Conservation (phyloP, 1,140 invertebrate species). For the Acromyrmex charruanus region DNA sequence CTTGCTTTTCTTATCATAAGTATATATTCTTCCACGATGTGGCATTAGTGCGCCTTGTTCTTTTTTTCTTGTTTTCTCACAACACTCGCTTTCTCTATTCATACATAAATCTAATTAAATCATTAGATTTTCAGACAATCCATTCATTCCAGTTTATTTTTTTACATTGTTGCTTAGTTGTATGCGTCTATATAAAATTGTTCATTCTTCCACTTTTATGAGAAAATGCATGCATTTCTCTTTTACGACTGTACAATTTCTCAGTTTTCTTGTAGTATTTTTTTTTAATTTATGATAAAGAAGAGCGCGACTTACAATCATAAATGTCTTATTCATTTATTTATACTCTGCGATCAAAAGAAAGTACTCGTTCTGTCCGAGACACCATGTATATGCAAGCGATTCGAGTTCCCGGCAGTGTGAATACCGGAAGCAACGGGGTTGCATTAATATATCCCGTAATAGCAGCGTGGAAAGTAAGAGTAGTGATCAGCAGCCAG, state of each 20-base stretch:
- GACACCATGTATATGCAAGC: slow-evolving; percentile 7
- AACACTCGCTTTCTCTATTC: slow-evolving; percentile 9
- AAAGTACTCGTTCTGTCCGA: not conserved
- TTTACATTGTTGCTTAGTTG: not conserved
- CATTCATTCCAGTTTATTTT: not conserved
- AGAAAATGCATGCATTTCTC: slow-evolving; percentile 1
- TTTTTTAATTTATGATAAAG: not conserved
- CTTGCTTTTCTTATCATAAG: not conserved
- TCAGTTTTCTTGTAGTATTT: not conserved
- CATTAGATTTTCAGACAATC: slow-evolving; percentile 19
- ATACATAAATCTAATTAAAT: slow-evolving; percentile 4
- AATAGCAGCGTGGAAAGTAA: slow-evolving; percentile 59
- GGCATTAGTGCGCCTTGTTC: not conserved
- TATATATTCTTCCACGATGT: not conserved
- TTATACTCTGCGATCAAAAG: slow-evolving; percentile 11
- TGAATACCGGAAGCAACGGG: slow-evolving; percentile 53
- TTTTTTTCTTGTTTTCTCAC: not conserved
- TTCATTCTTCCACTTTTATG: not conserved
- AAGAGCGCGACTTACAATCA: not conserved
- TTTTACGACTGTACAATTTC: not conserved
- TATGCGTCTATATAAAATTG: not conserved
- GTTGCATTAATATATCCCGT: slow-evolving; percentile 59
- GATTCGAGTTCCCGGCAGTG: slow-evolving; percentile 28
- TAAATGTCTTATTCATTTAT: not conserved
- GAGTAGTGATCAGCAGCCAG: slow-evolving; percentile 49